Evolutionary conservation across 2,888 invertebrate species (phyloP).

Genomic region (Phengaris arion): DNA sequence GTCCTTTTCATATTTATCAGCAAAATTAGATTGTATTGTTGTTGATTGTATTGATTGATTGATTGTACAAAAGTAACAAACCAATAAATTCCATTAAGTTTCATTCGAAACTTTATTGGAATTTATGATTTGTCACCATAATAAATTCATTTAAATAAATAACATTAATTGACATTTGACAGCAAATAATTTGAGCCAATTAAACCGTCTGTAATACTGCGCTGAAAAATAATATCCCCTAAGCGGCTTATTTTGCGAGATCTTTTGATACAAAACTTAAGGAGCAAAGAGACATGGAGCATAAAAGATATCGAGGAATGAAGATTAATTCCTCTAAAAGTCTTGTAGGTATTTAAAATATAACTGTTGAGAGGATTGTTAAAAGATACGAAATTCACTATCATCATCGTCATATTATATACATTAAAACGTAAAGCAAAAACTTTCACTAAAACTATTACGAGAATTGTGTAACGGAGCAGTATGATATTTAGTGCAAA

Average conservation of each 20-base stretch:
- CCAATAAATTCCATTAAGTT: neutral
- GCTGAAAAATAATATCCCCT: neutral
- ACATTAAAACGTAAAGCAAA: no score
- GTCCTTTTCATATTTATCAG: no score
- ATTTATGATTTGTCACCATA: neutral
- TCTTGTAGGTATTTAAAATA: neutral
- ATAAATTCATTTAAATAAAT: neutral
- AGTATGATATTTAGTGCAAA: no score
- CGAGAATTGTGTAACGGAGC: no score
- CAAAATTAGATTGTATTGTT: no score
- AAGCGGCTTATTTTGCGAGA: conserved; percentile 20
- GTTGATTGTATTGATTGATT: no score
- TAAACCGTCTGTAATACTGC: neutral
- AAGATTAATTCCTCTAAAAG: neutral
- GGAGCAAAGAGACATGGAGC: conserved; percentile 6
- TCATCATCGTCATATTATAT: no score
- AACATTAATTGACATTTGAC: neutral
- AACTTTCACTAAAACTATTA: no score
- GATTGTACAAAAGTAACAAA: no score
- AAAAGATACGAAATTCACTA: neutral
- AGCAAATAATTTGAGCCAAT: neutral
- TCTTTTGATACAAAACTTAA: conserved; percentile 13
- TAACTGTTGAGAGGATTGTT: conserved; percentile 1
- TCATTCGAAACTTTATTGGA: neutral
- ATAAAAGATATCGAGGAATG: conserved; percentile 20